Conservation (phyloP, 2,888 invertebrate species). For the Acronicta leporina region DNA sequence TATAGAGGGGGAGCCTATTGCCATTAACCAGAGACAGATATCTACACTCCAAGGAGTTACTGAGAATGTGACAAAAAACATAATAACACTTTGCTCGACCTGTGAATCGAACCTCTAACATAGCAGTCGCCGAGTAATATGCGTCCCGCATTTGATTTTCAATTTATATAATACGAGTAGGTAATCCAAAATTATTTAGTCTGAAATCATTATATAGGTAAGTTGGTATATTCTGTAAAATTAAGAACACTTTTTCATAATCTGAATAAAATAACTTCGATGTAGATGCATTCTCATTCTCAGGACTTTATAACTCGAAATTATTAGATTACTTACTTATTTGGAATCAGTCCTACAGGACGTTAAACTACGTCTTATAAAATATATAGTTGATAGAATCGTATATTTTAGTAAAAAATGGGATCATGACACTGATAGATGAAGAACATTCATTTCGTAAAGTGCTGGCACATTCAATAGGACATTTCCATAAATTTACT, state of each 20-base stretch:
- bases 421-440: constrained; percentile 75
- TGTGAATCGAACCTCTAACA: no score
- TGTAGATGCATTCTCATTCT: not conserved
- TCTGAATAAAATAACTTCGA: constrained; percentile 4
- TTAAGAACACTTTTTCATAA: constrained; percentile 1
- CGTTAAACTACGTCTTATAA: constrained; percentile 24
- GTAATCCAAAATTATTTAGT: not conserved
- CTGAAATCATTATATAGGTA: not conserved
- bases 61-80: no score
- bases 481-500: constrained; percentile 69
- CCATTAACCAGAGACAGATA: no score
- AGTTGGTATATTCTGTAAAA: no score
- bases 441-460: constrained; percentile 76
- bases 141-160: not conserved
- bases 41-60: no score
- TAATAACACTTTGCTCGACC: no score
- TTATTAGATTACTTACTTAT: constrained; percentile 18
- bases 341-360: constrained; percentile 16
- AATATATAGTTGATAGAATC: constrained; percentile 52
- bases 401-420: constrained; percentile 64
- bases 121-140: no score
- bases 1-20: no score
- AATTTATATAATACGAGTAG: not conserved
- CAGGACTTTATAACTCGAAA: constrained; percentile 2
- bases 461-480: constrained; percentile 71